Evolutionary conservation across 2,797 vertebrate genomes (phyloP), one percentile per base, ranked within the genome.

Genomic region (Hafferia zeledoni): DNA sequence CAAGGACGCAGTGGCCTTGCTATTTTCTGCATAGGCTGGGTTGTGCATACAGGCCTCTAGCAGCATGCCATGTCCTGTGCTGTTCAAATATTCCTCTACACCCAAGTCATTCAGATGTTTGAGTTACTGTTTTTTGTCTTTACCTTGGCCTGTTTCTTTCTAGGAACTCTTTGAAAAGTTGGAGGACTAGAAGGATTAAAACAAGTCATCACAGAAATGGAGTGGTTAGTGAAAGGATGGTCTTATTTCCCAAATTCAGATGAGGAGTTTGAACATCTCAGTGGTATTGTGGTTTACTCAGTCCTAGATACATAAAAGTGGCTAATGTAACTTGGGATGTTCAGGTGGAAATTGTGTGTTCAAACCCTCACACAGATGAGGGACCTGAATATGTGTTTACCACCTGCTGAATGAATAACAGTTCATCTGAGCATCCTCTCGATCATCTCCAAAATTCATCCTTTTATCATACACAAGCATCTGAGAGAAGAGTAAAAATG

Each of bases 291-390:
- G 64, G 11, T 61, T 83, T 88, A 8, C 8, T 67, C n/a, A 77
- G 19, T 65, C 19, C 35, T 74, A 46, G 10, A 8, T 31, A 13
- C 5, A 10, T 28, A 56, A 31, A 55, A 37, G 31, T 37, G 75
- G 17, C 31, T 78, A 7, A 1, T 1, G 0, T 33, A 47, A 39
- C 25, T 41, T 20, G 16, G n/a, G 44, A 8, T 1, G 1, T 25
- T 76, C 30, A 7, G 43, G 22, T 64, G 75, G 27, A 30, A 78
- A 79, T 10, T 13, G 57, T 57, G 50, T 27, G 27, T 44, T 82
- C 53, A 71, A 83, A 52, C 16, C 23, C 16, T 71, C 13, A 30
- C 28, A 15, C 11, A 28, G n/a, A 44, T 25, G 50, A 82, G 33
- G 31, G 35, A 70, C 6, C 20, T 77, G 43, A 67, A 44, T 55